phyloP scores from a whole-genome alignment of 2,888 invertebrate species.

The Xylota segnis region DNA sequence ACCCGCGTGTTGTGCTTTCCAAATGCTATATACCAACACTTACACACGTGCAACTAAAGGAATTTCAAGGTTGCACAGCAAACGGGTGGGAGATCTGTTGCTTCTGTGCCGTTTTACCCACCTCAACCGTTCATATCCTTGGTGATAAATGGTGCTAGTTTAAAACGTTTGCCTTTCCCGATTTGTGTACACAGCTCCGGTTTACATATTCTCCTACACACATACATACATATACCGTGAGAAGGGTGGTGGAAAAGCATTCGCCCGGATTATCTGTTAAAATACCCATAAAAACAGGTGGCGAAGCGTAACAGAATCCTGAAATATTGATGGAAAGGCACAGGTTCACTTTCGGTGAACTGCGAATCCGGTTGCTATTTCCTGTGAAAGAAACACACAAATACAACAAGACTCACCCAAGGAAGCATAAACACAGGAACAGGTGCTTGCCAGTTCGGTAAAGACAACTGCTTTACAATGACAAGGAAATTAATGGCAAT shows the following conservation, averaged over 20 bases:
- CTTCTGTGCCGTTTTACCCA: slow-evolving; percentile 31
- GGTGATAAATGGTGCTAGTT: slow-evolving; percentile 73
- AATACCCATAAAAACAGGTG: slow-evolving; percentile 74
- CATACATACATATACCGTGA: slow-evolving; percentile 24
- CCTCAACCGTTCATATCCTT: slow-evolving; percentile 15
- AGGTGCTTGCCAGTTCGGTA: slow-evolving; percentile 47
- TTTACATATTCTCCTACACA: slow-evolving; percentile 54
- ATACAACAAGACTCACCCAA: slow-evolving; percentile 17
- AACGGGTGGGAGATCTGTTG: slow-evolving; percentile 61
- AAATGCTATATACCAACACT: slow-evolving; percentile 16
- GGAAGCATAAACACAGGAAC: slow-evolving; percentile 49
- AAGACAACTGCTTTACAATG: slow-evolving; percentile 56
- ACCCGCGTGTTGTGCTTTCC: not conserved
- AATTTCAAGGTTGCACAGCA: slow-evolving; percentile 58
- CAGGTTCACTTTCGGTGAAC: slow-evolving; percentile 50
- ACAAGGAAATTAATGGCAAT: slow-evolving; percentile 65
- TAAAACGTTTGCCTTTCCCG: slow-evolving; percentile 69
- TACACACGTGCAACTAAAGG: not conserved
- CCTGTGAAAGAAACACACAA: not conserved
- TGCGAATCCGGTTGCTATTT: slow-evolving; percentile 52
- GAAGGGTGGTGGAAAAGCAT: slow-evolving; percentile 35
- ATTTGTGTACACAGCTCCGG: slow-evolving; percentile 57
- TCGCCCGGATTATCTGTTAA: slow-evolving; percentile 71
- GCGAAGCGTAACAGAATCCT: slow-evolving; percentile 70
- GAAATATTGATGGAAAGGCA: slow-evolving; percentile 72